Conservation (phyloP, 2,113 vertebrate genomes). For the Tapirus terrestris region DNA sequence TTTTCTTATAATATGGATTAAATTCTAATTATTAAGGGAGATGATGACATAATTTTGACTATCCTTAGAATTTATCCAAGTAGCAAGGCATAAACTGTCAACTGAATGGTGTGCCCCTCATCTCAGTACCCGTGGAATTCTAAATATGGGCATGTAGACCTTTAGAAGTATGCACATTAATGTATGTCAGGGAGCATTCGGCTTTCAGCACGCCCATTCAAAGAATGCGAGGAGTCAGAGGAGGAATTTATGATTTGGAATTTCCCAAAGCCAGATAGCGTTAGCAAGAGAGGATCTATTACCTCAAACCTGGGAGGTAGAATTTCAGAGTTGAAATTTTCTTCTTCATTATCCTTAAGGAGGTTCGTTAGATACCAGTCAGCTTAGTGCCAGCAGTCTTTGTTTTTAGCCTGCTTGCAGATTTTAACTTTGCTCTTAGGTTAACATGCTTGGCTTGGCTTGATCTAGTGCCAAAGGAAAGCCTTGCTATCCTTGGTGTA, state of each 20-base stretch:
- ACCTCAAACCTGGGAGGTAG: background rate
- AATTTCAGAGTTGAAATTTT: background rate
- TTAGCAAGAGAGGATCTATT: background rate
- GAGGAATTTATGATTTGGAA: constrained; percentile 20
- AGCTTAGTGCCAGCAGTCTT: background rate
- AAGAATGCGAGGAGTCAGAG: background rate
- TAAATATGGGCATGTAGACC: background rate
- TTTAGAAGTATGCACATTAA: background rate
- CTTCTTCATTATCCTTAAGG: background rate
- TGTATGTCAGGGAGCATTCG: background rate
- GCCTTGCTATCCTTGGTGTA: background rate
- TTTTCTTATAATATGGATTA: background rate
- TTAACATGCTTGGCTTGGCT: background rate
- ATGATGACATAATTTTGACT: background rate
- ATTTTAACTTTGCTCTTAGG: background rate
- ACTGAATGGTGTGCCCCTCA: background rate
- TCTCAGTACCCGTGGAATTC: background rate
- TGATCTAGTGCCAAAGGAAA: background rate
- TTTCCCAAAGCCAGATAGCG: background rate
- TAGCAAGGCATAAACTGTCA: background rate
- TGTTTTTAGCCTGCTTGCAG: constrained; percentile 49
- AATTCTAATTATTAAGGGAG: background rate
- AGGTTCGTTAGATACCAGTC: background rate
- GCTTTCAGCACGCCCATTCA: background rate
- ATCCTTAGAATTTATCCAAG: background rate